phyloP scores from a whole-genome alignment of 2,888 invertebrate species.

The Diadegma fenestrale region DNA sequence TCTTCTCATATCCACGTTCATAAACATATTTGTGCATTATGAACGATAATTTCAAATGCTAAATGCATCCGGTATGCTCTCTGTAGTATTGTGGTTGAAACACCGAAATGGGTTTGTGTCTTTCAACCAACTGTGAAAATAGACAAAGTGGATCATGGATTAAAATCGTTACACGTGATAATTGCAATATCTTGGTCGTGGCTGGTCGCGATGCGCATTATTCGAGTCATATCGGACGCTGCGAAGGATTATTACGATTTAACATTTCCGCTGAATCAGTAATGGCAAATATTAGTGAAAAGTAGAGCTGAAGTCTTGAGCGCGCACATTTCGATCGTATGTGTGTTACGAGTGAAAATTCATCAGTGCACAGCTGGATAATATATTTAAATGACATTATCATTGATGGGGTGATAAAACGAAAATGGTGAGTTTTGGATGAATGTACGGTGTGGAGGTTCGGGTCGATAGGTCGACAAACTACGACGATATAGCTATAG shows the following conservation, averaged over 20 bases:
- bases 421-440: conserved; percentile 71
- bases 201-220: neutral
- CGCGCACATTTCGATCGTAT: neutral
- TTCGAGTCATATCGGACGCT: neutral
- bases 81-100: neutral
- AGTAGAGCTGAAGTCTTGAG: neutral
- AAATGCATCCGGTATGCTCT: conserved; percentile 11
- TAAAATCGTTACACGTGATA: neutral
- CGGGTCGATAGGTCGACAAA: conserved; percentile 69
- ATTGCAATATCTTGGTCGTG: neutral
- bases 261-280: neutral
- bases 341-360: conserved; percentile 12
- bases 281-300: neutral
- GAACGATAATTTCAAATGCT: conserved; percentile 23
- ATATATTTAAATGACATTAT: conserved; percentile 28
- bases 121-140: neutral
- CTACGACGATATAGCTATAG: conserved; percentile 57
- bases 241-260: neutral
- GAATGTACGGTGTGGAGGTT: conserved; percentile 49
- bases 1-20: conserved; percentile 26
- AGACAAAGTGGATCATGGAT: neutral
- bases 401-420: conserved; percentile 36
- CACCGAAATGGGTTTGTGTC: neutral
- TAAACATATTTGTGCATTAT: conserved; percentile 16
- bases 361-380: conserved; percentile 12